Evolutionary conservation across 2,888 invertebrate genomes (phyloP), one percentile per base, ranked within the genome.

Genomic region (Digitonthophagus gazella): DNA sequence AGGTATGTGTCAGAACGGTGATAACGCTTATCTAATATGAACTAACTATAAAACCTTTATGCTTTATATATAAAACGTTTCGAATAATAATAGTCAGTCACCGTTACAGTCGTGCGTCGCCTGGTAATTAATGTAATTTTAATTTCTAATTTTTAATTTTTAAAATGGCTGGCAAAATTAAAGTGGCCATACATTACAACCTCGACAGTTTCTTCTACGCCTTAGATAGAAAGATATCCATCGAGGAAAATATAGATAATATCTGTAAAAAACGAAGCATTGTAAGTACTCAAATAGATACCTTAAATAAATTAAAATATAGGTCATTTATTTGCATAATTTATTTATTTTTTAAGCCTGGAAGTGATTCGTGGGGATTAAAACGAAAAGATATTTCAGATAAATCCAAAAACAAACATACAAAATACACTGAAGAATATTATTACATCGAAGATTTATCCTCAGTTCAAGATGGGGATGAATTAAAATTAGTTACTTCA

Each of bases 401-500:
- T 14, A 14, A 18, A 44, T 8, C 6, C 3, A 44, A 44, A 44
- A 44, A 44, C 11, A 44, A 44, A 44, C 28, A 6, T 1, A 44
- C 28, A 44, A 44, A 44, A 3, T 8, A 44, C 28, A 44, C 3
- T n/a, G 65, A 61, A 68, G 18, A 44, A 57, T 63, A 57, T 14
- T 65, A 63, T 57, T 70, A 67, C 55, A 63, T 67, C 1, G 58
- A 66, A 14, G 65, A 68, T 54, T 44, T 70, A n/a, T 65, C 68
- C 1, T 75, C 78, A 16, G 78, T 82, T 55, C 75, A 78, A 70
- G 78, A 81, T 71, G 80, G 78, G 15, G 77, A 78, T 70, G 78
- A 79, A 56, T 69, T 82, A 20, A 78, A 80, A 74, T 73, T 82
- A 4, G 80, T 77, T 2, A 78, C 78, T 72, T 80, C 80, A 0